Evolutionary conservation across 2,888 invertebrate genomes (phyloP), one percentile per base, ranked within the genome.

Genomic region (Nemotelus pantherinus): DNA sequence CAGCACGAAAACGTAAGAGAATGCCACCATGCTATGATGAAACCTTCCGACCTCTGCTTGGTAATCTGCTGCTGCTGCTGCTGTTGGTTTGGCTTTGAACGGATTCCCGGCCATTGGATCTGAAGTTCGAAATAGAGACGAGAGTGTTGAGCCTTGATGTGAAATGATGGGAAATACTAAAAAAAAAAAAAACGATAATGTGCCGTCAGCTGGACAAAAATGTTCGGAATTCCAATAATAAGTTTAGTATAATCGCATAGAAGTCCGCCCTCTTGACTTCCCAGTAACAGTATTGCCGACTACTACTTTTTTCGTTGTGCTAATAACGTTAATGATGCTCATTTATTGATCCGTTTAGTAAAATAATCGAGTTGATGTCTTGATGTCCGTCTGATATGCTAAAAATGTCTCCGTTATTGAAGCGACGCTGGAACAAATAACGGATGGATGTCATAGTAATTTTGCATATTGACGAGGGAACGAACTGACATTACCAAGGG

Each of bases 191-290:
- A 1, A 58, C 39, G 3, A 10, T 47, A 4, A 3, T 3, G 10
- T 39, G 53, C 10, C 65, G 65, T 65, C 65, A 45, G 45, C n/a
- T 65, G 65, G 65, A 10, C 65, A 75, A 64, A 75, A 48, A 74
- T 74, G 39, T 25, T 41, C 41, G 75, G 75, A 75, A 75, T 75
- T 75, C 63, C 75, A 75, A 75, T 64, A 75, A 75, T 64, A 75
- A 58, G 60, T 75, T 75, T 64, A 65, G 64, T 75, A 44, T 47
- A 55, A 65, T 6, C 45, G 65, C 9, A 47, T 72, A 48, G n/a
- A 57, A 45, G 39, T 44, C 58, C 43, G 44, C n/a, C 67, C 53
- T 55, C 41, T 43, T 45, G 9, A 65, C 65, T 9, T 43, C 45
- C 6, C 39, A 5, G 47, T 5, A 5, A 44, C 44, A 57, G 9